These are phyloP conservation scores for Tetrao urogallus DNA, from an alignment of 2,113 vertebrate genomes.

Conservation along the genomic window DNA sequence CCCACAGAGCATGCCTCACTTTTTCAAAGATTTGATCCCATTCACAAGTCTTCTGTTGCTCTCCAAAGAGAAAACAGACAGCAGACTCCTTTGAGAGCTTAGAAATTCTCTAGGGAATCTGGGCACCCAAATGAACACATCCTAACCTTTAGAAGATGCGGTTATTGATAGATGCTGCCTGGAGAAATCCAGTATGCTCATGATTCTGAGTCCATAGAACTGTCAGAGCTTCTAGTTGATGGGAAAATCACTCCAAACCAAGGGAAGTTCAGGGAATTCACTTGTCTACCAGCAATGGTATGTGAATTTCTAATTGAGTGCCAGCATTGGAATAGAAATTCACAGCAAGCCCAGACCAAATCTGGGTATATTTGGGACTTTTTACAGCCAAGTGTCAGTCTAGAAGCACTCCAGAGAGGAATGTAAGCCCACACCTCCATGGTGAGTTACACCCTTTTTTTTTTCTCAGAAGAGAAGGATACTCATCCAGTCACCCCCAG, in stretches of 20 bases:
- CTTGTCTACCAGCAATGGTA: background rate
- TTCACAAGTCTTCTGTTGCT: background rate
- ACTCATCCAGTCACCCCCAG: rapidly evolving
- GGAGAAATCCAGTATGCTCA: background rate
- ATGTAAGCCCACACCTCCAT: background rate
- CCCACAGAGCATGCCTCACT: background rate
- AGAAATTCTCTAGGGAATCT: background rate
- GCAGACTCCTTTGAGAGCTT: background rate
- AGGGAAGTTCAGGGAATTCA: background rate
- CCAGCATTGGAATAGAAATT: background rate
- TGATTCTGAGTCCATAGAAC: background rate
- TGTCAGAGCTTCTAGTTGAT: background rate
- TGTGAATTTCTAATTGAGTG: background rate
- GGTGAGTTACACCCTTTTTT: rapidly evolving
- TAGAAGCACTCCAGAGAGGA: background rate
- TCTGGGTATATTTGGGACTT: background rate
- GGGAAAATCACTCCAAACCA: background rate
- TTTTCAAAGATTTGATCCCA: background rate
- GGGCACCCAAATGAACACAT: background rate
- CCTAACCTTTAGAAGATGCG: background rate
- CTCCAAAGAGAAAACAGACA: background rate
- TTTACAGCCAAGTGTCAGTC: background rate
- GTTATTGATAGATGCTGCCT: background rate
- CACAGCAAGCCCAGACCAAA: background rate
- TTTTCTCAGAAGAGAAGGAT: background rate